A percentile compares a stretch with the other conserved stretches of the same genome.
phyloP scores from a whole-genome alignment of 1,140 invertebrate genomes.

The Druon quercuslanigerum region DNA sequence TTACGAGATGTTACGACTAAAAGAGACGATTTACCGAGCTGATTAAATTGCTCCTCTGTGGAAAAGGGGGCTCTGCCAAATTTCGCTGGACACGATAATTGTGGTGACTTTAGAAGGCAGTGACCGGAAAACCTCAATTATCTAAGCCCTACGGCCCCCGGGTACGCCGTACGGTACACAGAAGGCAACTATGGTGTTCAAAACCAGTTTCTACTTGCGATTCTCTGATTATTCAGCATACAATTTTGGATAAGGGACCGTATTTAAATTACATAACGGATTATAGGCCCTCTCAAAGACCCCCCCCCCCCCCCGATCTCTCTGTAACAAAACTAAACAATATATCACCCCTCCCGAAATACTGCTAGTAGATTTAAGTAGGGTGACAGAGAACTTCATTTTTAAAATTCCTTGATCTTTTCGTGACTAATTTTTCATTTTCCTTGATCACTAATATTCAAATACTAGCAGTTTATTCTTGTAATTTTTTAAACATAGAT shows the following conservation, averaged over 20 bases:
- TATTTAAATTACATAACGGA: no score
- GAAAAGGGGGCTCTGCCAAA: conserved; percentile 53
- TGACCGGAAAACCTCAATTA: conserved; percentile 61
- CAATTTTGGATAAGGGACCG: not conserved
- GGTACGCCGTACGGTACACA: not conserved
- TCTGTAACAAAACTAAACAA: no score
- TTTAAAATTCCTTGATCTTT: no score
- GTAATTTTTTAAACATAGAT: no score
- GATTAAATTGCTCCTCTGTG: conserved; percentile 61
- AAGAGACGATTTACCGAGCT: conserved; percentile 65
- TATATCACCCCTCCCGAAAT: no score
- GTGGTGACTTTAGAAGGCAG: conserved; percentile 50
- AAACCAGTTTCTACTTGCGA: not conserved
- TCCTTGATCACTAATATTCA: no score
- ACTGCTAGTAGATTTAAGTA: no score
- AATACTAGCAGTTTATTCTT: no score
- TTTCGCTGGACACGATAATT: conserved; percentile 56
- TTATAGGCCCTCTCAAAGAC: no score
- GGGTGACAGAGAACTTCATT: no score
- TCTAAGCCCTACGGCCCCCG: not conserved
- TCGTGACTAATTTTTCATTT: no score
- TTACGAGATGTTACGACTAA: conserved; percentile 66
- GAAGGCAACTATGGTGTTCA: conserved; percentile 1
- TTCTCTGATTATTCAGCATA: not conserved
- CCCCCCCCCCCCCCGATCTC: no score